Evolutionary conservation across 2,888 invertebrate genomes (phyloP).

Genomic region (Nasonovia ribisnigri): DNA sequence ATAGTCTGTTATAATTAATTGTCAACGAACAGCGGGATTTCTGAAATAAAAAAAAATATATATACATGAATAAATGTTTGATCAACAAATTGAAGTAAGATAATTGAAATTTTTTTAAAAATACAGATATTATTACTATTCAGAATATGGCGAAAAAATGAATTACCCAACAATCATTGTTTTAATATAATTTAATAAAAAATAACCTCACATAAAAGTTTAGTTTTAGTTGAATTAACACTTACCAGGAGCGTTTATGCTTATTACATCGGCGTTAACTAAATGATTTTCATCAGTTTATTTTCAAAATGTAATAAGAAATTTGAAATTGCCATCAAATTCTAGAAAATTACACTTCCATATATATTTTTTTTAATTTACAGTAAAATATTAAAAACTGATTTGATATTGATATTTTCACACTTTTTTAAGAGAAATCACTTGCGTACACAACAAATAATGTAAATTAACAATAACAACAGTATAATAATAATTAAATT

Average conservation of each 20-base stretch:
- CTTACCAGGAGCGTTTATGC: constrained; percentile 65
- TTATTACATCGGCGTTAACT: constrained; percentile 60
- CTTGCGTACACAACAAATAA: constrained; percentile 55
- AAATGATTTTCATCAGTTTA: constrained; percentile 41
- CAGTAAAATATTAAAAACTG: constrained; percentile 22
- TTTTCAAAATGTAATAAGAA: constrained; percentile 53
- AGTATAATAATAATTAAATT: constrained; percentile 26
- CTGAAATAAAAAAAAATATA: constrained; percentile 48
- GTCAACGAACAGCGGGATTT: constrained; percentile 56
- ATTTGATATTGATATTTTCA: constrained; percentile 33
- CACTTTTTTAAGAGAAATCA: constrained; percentile 57
- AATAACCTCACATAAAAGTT: constrained; percentile 25
- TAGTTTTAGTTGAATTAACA: constrained; percentile 52
- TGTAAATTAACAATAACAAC: constrained; percentile 53
- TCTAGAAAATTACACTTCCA: constrained; percentile 42
- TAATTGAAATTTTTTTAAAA: background rate
- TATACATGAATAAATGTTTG: background rate
- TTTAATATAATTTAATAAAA: constrained; percentile 17
- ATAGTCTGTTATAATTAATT: constrained; percentile 36
- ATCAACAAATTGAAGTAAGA: background rate
- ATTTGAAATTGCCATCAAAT: constrained; percentile 49
- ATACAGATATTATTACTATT: background rate
- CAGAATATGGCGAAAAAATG: background rate
- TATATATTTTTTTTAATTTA: constrained; percentile 22
- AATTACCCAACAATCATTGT: background rate